Percentiles rank a stretch among this genome's conserved stretches.
Conservation (phyloP, 1,140 invertebrate genomes). For the Oreohelix idahoensis region DNA sequence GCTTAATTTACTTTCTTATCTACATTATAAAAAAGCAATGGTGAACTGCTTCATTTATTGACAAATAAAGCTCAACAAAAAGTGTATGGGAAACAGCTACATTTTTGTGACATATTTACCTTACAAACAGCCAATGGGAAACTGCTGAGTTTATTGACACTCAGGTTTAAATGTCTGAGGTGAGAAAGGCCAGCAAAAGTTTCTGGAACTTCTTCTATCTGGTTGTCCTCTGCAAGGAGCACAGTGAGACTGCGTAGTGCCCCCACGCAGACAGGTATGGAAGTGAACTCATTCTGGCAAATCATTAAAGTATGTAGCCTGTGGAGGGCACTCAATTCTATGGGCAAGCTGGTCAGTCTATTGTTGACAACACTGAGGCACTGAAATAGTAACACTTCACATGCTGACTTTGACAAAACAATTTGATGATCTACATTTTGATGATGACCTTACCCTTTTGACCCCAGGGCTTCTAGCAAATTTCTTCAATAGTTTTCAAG, state of each 20-base stretch:
- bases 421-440: too few relatives aligned
- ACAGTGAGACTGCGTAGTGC: slow-evolving; percentile 15
- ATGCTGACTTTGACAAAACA: too few relatives aligned
- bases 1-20: too few relatives aligned
- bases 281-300: slow-evolving; percentile 34
- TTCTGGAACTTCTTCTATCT: slow-evolving; percentile 51
- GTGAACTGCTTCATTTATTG: too few relatives aligned
- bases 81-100: too few relatives aligned
- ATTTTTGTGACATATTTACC: too few relatives aligned
- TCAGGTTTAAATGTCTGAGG: slow-evolving; percentile 64
- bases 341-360: slow-evolving; percentile 24
- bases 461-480: too few relatives aligned
- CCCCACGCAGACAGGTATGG: slow-evolving; percentile 36
- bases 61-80: too few relatives aligned
- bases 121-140: slow-evolving; percentile 66
- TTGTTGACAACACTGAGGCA: slow-evolving; percentile 30
- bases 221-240: slow-evolving; percentile 32
- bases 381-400: background rate
- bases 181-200: slow-evolving; percentile 61
- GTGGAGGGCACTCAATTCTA: slow-evolving; percentile 20
- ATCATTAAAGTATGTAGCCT: slow-evolving; percentile 35
- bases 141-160: slow-evolving; percentile 61
- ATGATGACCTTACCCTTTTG: too few relatives aligned
- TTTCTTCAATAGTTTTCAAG: too few relatives aligned
- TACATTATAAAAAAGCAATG: too few relatives aligned